Percentiles rank a stretch among this genome's conserved stretches.
These are phyloP conservation scores for Streblospio benedicti DNA, from an alignment of 1,140 invertebrate species.

Conservation along the genomic window DNA sequence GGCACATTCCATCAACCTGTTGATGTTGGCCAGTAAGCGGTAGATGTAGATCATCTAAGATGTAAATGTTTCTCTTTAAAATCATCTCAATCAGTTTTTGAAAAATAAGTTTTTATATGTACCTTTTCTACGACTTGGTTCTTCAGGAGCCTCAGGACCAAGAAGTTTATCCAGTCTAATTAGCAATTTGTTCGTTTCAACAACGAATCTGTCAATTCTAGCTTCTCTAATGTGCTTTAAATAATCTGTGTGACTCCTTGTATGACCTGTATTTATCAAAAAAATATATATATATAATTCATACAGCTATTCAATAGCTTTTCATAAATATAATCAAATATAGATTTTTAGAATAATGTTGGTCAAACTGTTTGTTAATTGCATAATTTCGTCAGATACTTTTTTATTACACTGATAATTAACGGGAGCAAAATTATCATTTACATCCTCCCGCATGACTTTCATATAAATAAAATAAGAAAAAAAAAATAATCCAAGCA, in stretches of 20 bases:
- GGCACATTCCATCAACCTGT: no score
- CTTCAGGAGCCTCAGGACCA: conserved; percentile 62
- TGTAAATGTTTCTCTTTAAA: no score
- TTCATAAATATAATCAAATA: neutral
- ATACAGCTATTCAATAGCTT: neutral
- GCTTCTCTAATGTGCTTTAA: conserved; percentile 67
- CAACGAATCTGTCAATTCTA: conserved; percentile 74
- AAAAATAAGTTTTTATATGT: no score
- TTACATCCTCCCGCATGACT: conserved; percentile 2
- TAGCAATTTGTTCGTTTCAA: conserved; percentile 90
- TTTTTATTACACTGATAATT: neutral
- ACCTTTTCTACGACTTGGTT: conserved; percentile 75
- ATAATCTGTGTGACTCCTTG: conserved; percentile 61
- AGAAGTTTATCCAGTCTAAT: conserved; percentile 88
- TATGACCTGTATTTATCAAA: conserved; percentile 50
- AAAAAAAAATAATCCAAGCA: conserved; percentile 3
- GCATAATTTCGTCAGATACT: neutral
- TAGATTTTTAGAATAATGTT: neutral
- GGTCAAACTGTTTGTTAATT: neutral
- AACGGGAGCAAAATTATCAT: neutral
- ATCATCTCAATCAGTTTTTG: no score
- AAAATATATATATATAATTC: conserved; percentile 4
- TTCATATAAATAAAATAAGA: conserved; percentile 1
- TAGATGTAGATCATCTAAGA: no score
- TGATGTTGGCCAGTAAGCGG: no score